A percentile compares a stretch with the other conserved stretches of the same genome.
phyloP scores from a whole-genome alignment of 2,888 invertebrate genomes.

The Diarsia dahlii region DNA sequence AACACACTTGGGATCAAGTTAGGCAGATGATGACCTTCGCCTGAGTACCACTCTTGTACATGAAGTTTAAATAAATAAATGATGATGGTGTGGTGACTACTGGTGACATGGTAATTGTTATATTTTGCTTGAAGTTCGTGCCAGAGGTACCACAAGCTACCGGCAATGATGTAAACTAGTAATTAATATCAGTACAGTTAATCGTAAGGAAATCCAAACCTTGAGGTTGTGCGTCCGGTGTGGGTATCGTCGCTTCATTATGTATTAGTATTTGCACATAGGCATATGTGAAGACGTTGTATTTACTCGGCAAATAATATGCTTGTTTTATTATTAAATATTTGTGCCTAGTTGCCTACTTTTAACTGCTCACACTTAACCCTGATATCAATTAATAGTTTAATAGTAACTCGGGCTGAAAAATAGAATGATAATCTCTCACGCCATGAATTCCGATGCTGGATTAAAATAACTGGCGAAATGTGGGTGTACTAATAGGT shows the following conservation, averaged over 20 bases:
- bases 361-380: neutral
- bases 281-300: neutral
- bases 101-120: neutral
- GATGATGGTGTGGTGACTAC: no score
- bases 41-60: no score
- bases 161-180: constrained; percentile 25
- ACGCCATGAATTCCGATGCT: no score
- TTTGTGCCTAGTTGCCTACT: neutral
- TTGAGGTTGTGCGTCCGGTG: constrained; percentile 44
- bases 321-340: neutral
- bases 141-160: neutral
- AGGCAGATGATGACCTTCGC: no score
- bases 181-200: constrained; percentile 29
- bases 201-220: constrained; percentile 53
- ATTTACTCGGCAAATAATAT: constrained; percentile 1
- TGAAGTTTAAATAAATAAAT: no score
- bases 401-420: neutral
- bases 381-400: neutral
- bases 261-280: constrained; percentile 9
- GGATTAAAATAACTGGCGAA: no score
- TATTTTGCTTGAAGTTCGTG: neutral
- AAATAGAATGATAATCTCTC: no score
- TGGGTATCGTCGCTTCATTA: constrained; percentile 12
- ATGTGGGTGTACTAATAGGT: no score
- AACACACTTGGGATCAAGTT: no score